Evolutionary conservation across 2,797 vertebrate genomes (phyloP), one percentile per base, ranked within the genome.

Genomic region (Eupleurogrammus muticus): DNA sequence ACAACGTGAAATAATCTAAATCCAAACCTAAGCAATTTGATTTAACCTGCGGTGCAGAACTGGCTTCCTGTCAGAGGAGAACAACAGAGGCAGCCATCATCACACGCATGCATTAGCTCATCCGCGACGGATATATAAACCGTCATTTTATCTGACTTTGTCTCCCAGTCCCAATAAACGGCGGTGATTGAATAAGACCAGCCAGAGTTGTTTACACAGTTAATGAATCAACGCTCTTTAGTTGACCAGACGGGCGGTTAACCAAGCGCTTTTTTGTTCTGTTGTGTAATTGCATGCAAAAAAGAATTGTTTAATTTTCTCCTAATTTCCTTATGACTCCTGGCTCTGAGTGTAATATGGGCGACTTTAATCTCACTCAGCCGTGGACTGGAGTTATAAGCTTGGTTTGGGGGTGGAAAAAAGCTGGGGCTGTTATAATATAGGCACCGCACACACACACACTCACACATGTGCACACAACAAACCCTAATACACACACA

Each of bases 281-380:
- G 62, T 76, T 83, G 86, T 86, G 81, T 83, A 87, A 90, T 85
- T 87, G 70, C 80, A 85, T 89, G 87, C 86, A n/a, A 90, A 91
- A 90, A 79, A 42, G 75, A 66, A 79, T 89, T 92, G 87, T 90
- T 90, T 89, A 78, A 90, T 89, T 90, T 84, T 73, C 82, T 57
- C 66, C 74, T 88, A 81, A 89, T 90, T 88, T 89, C 67, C 76
- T 78, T 24, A 61, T 35, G 59, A 83, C 87, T 90, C 79, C 74
- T 70, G 82, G 79, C 20, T n/a, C 73, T 63, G 71, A 79, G 72
- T 80, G 85, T 70, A 89, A 88, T 87, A 79, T 65, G 76, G 73
- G 65, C 60, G 77, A 75, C 88, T 90, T 86, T 90, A 89, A 89
- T 90, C 89, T 89, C 56, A 55, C 77, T 80, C 78, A 46, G 82